Conservation (phyloP, 2,113 vertebrate species). For the Indicator indicator region DNA sequence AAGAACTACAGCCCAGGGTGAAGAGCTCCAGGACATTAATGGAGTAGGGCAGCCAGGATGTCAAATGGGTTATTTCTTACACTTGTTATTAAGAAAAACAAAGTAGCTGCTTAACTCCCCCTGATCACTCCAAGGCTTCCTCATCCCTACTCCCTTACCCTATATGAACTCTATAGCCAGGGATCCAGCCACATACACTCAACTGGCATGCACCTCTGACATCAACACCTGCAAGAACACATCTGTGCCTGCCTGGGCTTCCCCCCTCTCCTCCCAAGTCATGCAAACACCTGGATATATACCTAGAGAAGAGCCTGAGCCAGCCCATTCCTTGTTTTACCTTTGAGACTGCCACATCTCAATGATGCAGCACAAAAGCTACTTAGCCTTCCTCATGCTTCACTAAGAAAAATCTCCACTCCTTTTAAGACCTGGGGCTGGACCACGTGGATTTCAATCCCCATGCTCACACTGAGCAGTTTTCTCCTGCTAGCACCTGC, state of each 20-base stretch:
- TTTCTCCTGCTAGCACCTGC: neutral
- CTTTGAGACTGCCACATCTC: neutral
- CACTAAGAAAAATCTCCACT: neutral
- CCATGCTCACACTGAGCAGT: neutral
- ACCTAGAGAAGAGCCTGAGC: slow-evolving; percentile 31
- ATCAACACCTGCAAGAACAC: neutral
- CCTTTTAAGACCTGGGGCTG: neutral
- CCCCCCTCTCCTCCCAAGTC: neutral
- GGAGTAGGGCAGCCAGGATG: slow-evolving; percentile 59
- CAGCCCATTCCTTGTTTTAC: neutral
- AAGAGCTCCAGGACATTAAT: slow-evolving; percentile 29
- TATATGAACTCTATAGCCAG: neutral
- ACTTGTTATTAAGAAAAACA: slow-evolving; percentile 1
- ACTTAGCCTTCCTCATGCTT: neutral
- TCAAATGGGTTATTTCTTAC: slow-evolving; percentile 34
- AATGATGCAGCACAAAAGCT: neutral
- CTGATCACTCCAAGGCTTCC: neutral
- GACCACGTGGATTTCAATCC: neutral
- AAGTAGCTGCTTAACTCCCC: neutral
- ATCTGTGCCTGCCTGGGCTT: neutral
- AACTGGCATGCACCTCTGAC: slow-evolving; percentile 1
- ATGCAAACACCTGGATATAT: slow-evolving; percentile 15
- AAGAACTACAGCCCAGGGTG: neutral
- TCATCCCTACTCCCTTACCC: neutral
- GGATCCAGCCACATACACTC: neutral